Base-by-base conservation (phyloP, 1,140 invertebrate species). In the Drosophila kikkawai region DNA sequence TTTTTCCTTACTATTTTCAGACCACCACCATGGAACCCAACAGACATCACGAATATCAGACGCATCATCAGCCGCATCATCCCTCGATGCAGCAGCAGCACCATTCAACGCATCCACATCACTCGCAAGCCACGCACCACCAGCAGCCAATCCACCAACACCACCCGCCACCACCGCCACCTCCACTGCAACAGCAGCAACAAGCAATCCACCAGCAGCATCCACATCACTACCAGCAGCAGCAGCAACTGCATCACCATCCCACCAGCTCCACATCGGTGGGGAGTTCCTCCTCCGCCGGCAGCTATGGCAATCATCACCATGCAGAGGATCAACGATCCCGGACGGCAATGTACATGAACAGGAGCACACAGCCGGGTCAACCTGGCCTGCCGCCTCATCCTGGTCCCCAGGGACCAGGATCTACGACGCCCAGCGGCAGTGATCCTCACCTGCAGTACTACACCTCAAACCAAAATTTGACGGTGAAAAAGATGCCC, bases 1-100 rank as follows among this genome's bases (percentile, higher is more conserved):
- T 29, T 29, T 13, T 22, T 15, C 6, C 15, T 5, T 42, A 13
- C 22, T 3, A n/a, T 44, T 79, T 88, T 3, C 45, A 88, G 84
- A 55, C 17, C 26, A 81, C 36, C 70, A 90, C 41, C 66, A 92
- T 92, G 91, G 91, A 92, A 67, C 74, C 87, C 36, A 86, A 90
- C 60, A 67, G 82, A 90, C 91, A 90, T 84, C 84, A 86, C 76
- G 91, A 92, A 83, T 92, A 87, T 85, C 84, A 73, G 65, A 79
- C 80, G 48, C 84, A 87, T 87, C 86, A 88, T 85, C 82, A 87
- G 64, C 84, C 48, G 56, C 74, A 53, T 22, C 75, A 77, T 36
- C 74, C 76, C 12, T 37, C 76, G 59, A 56, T 79, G 75, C 66
- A 71, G 75, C 66, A 71, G 75, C 66, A 65, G 59, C 59, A 77